Evolutionary conservation across 35 echinoderm and acorn worm species (phyloP).

Genomic region (Lytechinus pictus): DNA sequence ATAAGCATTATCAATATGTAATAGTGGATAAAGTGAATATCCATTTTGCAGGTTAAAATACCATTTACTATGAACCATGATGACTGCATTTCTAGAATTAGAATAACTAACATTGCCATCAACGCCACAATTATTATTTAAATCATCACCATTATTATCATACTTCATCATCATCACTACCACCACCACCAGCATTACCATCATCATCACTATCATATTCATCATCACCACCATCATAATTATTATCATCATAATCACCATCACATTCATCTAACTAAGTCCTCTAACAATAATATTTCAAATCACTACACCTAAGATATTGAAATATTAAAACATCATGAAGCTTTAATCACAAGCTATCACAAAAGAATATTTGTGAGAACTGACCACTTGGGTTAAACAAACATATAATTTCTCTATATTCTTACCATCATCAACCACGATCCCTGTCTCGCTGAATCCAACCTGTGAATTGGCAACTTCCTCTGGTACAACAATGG

Average conservation of each 20-base stretch:
- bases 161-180: background rate
- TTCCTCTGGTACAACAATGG: constrained; percentile 80
- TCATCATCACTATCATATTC: background rate
- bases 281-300: background rate
- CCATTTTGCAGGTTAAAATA: too few relatives aligned
- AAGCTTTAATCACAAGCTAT: too few relatives aligned
- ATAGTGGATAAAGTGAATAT: too few relatives aligned
- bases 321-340: background rate
- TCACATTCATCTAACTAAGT: background rate
- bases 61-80: too few relatives aligned
- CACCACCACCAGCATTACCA: background rate
- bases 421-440: constrained; percentile 81
- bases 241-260: background rate
- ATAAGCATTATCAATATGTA: too few relatives aligned
- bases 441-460: constrained; percentile 67
- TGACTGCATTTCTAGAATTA: too few relatives aligned
- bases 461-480: constrained; percentile 96
- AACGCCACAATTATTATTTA: background rate
- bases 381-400: background rate
- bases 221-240: background rate
- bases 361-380: too few relatives aligned
- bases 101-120: too few relatives aligned
- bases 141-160: background rate
- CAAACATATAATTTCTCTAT: background rate
- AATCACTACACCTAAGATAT: background rate